Percentiles rank a stretch among this genome's conserved stretches.
phyloP scores from a whole-genome alignment of 1,140 invertebrate genomes.

The Thaumetopoea pityocampa region DNA sequence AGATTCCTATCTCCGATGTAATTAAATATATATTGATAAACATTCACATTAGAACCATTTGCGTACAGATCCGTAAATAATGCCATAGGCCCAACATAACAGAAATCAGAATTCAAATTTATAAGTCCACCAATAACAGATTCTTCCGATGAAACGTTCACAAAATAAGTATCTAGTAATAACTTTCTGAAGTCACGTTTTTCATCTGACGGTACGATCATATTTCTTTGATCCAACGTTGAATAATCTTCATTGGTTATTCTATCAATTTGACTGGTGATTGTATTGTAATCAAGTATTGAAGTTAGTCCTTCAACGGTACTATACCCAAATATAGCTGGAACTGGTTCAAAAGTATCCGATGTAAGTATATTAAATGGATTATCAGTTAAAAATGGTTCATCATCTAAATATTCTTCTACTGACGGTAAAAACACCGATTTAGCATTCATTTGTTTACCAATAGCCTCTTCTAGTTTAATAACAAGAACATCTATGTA shows the following conservation, averaged over 20 bases:
- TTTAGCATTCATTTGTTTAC: conserved; percentile 58
- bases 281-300: conserved; percentile 56
- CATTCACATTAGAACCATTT: conserved; percentile 36
- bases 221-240: conserved; percentile 46
- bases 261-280: conserved; percentile 59
- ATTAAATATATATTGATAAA: conserved; percentile 57
- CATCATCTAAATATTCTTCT: conserved; percentile 60
- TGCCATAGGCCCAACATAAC: conserved; percentile 49
- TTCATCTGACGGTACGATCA: conserved; percentile 35
- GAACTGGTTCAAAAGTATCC: conserved; percentile 58
- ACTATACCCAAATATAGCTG: conserved; percentile 69
- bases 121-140: conserved; percentile 51
- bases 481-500: conserved; percentile 38
- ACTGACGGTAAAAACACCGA: conserved; percentile 69
- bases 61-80: conserved; percentile 49
- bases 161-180: conserved; percentile 53
- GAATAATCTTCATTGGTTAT: conserved; percentile 60
- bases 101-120: conserved; percentile 60
- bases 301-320: conserved; percentile 57
- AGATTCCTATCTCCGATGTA: conserved; percentile 58
- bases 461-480: conserved; percentile 55
- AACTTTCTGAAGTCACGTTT: conserved; percentile 40
- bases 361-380: conserved; percentile 64
- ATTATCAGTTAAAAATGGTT: conserved; percentile 68
- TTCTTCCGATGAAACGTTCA: conserved; percentile 48